Evolutionary conservation across 2,113 vertebrate genomes (phyloP), one percentile per base, ranked within the genome.

Genomic region (Octodon degus): DNA sequence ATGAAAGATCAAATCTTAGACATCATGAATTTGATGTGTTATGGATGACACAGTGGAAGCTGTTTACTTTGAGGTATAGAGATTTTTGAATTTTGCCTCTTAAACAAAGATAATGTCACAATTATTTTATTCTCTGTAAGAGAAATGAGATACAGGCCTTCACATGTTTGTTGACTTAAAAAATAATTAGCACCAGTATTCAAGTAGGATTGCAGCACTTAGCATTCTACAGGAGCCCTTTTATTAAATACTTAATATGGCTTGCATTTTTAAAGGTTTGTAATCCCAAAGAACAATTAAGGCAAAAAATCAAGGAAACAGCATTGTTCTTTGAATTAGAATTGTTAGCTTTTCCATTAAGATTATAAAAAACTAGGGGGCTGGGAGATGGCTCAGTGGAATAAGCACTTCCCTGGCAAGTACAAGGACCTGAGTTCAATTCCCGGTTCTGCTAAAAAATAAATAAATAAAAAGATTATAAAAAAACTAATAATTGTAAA

Each of bases 1-100:
- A 87, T 25, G 17, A 87, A 77, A 14, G 20, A 32, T 84, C 12
- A 79, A 30, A 77, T 87, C 53, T 62, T 87, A 19, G 12, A 53
- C 17, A 83, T 87, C 17, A 76, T 86, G 9, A 93, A 90, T 83
- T 86, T 83, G 34, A 70, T 87, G 32, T 74, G 16, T 81, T 92
- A 16, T 80, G 63, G 4, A 32, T 24, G 11, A 90, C 40, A 25
- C 25, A 76, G 27, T 58, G 10, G 27, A 43, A 65, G 34, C 40
- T 91, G 27, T 67, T 93, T 37, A 74, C 47, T 40, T 47, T 24
- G 43, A 32, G 68, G 30, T 80, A 37, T 58, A 67, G 80, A 25
- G 25, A 50, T 40, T 85, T 85, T n/a, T 58, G 37, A 65, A 53
- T 50, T 72, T 80, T 90, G 12, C 55, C 53, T 77, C 16, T 80